Conservation (phyloP, 2,888 invertebrate genomes). For the Agonopterix alstromeriana region DNA sequence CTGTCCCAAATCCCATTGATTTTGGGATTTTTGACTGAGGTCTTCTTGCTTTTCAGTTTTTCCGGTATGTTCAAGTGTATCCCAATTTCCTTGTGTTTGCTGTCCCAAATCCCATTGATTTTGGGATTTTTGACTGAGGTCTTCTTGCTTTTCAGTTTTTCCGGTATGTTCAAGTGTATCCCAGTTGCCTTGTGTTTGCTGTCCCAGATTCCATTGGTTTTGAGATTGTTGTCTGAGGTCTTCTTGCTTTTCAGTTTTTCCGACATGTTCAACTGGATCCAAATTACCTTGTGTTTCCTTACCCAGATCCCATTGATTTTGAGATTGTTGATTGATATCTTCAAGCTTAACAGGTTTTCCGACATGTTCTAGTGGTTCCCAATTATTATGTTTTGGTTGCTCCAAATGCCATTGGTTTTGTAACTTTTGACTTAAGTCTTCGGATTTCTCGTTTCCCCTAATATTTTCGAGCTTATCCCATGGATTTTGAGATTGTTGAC, state of each 20-base stretch:
- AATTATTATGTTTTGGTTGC: conserved; percentile 9
- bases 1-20: conserved; percentile 24
- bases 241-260: neutral
- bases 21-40: conserved; percentile 12
- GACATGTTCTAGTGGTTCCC: neutral
- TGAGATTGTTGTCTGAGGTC: neutral
- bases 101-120: too few species aligned
- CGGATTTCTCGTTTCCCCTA: neutral
- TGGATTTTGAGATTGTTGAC: conserved; percentile 3
- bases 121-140: too few species aligned
- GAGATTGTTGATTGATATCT: conserved; percentile 16
- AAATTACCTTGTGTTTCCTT: conserved; percentile 9
- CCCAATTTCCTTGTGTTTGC: too few species aligned
- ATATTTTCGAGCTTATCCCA: too few species aligned
- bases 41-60: too few species aligned
- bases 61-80: too few species aligned
- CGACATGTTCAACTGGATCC: neutral
- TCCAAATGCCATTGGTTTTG: conserved; percentile 22
- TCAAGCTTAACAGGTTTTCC: neutral
- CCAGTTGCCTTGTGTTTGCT: too few species aligned
- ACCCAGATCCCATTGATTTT: conserved; percentile 25
- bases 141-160: too few species aligned
- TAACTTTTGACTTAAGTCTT: conserved; percentile 11
- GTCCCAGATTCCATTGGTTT: too few species aligned
- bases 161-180: too few species aligned